A percentile compares a stretch with the other conserved stretches of the same genome.
Evolutionary conservation across 2,888 invertebrate genomes (phyloP).

Genomic region (Pyrrhia umbra): DNA sequence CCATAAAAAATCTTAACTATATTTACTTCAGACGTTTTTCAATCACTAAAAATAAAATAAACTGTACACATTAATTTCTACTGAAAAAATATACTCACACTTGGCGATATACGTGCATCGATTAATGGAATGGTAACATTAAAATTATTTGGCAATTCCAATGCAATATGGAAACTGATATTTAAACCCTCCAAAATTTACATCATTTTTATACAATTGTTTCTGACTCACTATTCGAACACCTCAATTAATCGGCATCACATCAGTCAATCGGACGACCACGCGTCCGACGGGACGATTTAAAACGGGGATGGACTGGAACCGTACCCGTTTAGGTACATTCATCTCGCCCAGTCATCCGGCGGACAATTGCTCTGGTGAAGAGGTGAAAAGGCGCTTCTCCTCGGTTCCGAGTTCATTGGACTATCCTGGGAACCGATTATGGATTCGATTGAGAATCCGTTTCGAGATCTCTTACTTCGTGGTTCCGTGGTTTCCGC

Average conservation of each 20-base stretch:
- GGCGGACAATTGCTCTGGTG: slow-evolving; percentile 82
- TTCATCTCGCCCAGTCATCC: slow-evolving; percentile 93
- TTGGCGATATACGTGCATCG: background rate
- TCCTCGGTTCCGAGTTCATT: slow-evolving; percentile 76
- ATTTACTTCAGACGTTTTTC: background rate
- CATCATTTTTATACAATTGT: slow-evolving; percentile 53
- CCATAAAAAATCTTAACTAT: background rate
- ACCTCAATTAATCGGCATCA: slow-evolving; percentile 63
- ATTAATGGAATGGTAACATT: slow-evolving; percentile 39
- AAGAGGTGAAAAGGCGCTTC: slow-evolving; percentile 93
- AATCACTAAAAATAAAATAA: background rate
- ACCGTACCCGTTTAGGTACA: slow-evolving; percentile 80
- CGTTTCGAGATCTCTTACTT: slow-evolving; percentile 89
- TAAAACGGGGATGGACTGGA: slow-evolving; percentile 76
- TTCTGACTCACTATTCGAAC: slow-evolving; percentile 60
- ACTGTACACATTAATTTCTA: background rate
- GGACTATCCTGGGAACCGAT: slow-evolving; percentile 86
- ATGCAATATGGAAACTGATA: slow-evolving; percentile 27
- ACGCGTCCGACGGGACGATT: slow-evolving; percentile 69
- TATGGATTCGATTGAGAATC: slow-evolving; percentile 91
- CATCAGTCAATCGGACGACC: slow-evolving; percentile 66
- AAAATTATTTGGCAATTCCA: slow-evolving; percentile 39
- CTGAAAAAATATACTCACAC: slow-evolving; percentile 17
- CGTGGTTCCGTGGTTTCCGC: slow-evolving; percentile 85
- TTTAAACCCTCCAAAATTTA: slow-evolving; percentile 35